These are phyloP conservation scores for Mastacembelus armatus DNA, from an alignment of 2,797 vertebrate species.

Conservation along the genomic window DNA sequence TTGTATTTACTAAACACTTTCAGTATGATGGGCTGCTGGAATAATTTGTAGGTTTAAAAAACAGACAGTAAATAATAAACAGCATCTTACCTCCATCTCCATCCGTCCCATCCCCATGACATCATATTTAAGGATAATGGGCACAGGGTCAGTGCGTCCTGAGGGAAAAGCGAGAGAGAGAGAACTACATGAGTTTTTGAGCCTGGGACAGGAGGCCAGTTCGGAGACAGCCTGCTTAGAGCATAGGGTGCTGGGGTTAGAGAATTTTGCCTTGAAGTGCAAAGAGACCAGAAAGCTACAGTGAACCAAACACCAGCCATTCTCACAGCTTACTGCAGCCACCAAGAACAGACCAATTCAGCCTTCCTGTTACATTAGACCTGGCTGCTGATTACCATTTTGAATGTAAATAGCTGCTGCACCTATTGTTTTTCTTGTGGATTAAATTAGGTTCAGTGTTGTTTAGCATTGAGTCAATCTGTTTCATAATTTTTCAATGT, in stretches of 20 bases:
- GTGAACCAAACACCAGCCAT: conserved; percentile 99
- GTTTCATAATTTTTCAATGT: conserved; percentile 29
- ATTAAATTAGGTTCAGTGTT: conserved; percentile 21
- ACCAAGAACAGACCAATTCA: conserved; percentile 31
- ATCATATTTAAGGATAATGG: conserved; percentile 98
- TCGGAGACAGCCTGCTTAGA: conserved; percentile 86
- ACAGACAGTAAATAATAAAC: not conserved
- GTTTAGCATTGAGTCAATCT: conserved; percentile 30
- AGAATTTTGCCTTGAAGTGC: conserved; percentile 99
- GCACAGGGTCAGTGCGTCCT: conserved; percentile 99
- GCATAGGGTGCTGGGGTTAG: conserved; percentile 99
- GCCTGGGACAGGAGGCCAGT: conserved; percentile 65
- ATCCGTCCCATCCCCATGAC: conserved; percentile 99
- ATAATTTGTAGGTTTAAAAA: no score
- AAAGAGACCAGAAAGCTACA: conserved; percentile 99
- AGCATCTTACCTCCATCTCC: conserved; percentile 96
- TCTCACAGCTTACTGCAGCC: conserved; percentile 98
- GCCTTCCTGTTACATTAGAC: conserved; percentile 23
- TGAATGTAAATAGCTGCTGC: conserved; percentile 31
- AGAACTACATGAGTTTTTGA: conserved; percentile 78
- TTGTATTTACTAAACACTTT: not conserved
- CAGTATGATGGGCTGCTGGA: no score
- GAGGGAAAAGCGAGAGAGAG: conserved; percentile 75
- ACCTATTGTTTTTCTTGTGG: conserved; percentile 2
- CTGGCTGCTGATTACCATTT: conserved; percentile 50